phyloP scores from a whole-genome alignment of 2,113 vertebrate genomes.

The Phalacrocorax pelagicus region DNA sequence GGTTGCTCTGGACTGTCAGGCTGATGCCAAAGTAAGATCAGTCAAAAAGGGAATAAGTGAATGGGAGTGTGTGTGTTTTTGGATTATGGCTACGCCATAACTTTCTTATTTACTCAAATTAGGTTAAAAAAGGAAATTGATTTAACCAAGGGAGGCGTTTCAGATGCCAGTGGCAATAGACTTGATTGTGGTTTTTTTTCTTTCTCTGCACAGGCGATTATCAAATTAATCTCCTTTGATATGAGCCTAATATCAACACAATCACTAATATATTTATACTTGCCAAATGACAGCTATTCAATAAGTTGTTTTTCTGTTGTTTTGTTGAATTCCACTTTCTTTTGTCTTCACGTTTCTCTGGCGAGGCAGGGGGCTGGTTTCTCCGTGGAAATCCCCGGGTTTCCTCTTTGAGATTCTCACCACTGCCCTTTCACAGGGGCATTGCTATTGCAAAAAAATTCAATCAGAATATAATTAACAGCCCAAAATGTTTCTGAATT shows the following conservation, averaged over 20 bases:
- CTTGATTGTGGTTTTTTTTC: neutral
- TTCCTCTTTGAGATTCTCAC: neutral
- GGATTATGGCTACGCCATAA: neutral
- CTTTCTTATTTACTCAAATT: conserved; percentile 10
- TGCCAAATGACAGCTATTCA: neutral
- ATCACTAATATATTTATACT: neutral
- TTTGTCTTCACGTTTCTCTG: neutral
- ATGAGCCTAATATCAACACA: conserved; percentile 3
- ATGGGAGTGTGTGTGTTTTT: neutral
- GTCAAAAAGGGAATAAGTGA: neutral
- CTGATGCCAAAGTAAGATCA: neutral
- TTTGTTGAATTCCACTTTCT: neutral
- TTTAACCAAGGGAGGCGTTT: neutral
- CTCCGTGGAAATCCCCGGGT: neutral
- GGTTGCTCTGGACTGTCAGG: neutral
- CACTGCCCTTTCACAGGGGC: neutral
- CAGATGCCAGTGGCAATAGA: neutral
- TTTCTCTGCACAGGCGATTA: conserved; percentile 13
- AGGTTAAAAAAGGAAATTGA: conserved; percentile 25
- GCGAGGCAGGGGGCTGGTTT: neutral
- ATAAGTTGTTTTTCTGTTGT: neutral
- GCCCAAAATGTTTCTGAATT: neutral
- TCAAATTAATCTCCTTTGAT: conserved; percentile 31
- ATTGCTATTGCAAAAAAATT: neutral
- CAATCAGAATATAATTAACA: neutral